Evolutionary conservation across 1,140 invertebrate genomes (phyloP), one percentile per base, ranked within the genome.

Genomic region (Caenorhabditis latens): DNA sequence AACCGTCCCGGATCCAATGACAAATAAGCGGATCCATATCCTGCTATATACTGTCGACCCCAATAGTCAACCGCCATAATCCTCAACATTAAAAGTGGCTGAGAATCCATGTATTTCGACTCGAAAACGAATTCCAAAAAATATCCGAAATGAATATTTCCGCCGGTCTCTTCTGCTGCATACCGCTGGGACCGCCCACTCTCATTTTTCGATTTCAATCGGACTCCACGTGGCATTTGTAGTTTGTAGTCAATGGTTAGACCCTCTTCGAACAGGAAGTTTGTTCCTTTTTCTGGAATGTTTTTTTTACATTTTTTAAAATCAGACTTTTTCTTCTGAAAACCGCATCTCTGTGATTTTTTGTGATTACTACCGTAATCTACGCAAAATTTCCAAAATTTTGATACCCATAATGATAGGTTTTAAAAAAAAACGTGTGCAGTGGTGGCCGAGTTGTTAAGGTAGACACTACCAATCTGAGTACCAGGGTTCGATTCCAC

Each of bases 51-150:
- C 71, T 79, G 71, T 24, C 71, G 40, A 53, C 71, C 71, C 71
- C 71, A 79, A n/a, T 79, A 79, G 46, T 79, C 71, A 13, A 79
- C 71, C 13, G 71, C 71, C 71, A 79, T 79, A 79, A 79, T n/a
- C 7, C 71, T n/a, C 5, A 79, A n/a, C 71, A 79, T 79, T 2
- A 79, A 21, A 19, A 48, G 14, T n/a, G 71, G 71, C 9, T 21
- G 24, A 24, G n/a, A 79, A 21, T 48, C 71, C 9, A 40, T 50
- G n/a, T 7, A 7, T 24, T 21, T 79, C n/a, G 71, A 79, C 24
- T 79, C 71, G 21, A 79, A 79, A 50, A 79, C 46, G 13, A 79
- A 79, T 43, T 79, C 71, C 46, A 79, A 50, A 79, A n/a, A 19
- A 24, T 50, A 79, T 13, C 71, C 71, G 3, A 79, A 79, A 79